Base-by-base conservation (phyloP, 2,888 invertebrate species). In the Silvanus unidentatus region DNA sequence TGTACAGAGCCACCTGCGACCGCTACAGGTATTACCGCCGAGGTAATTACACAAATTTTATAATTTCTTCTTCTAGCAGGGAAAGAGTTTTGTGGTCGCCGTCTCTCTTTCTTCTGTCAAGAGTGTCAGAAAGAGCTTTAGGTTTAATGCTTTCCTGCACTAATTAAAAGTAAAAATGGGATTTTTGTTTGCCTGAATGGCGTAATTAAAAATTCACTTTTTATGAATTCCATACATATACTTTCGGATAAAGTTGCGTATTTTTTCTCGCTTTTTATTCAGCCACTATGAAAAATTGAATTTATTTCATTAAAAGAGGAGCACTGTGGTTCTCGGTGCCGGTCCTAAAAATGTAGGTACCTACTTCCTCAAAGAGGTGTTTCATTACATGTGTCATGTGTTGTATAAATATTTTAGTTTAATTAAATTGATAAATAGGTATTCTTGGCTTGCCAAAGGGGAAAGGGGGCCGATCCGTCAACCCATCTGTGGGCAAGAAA, bases 81-180 rank as follows among this genome's bases (percentile, higher is more conserved):
- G 59, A 58, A 54, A 53, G 42, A 32, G 11, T 32, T 12, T 32
- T 12, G 32, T n/a, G 11, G 32, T n/a, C 54, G 49, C 52, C 50
- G 53, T 57, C 56, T 57, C n/a, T 12, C 32, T 12, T 12, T 12
- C n/a, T 12, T 12, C 32, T 12, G 15, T 37, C 37, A 13, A 8
- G 15, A 37, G 48, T 48, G 54, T 45, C 49, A 37, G 47, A 27
- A 32, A 39, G 44, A 39, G 44, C 50, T 50, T 22, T 41, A 50
- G 44, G 42, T 47, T 47, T 49, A 49, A 47, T 50, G 49, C 45
- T 34, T 44, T 44, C 43, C 47, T 48, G 50, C 58, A 56, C 63
- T 70, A 69, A 70, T 70, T 69, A 70, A 70, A 69, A 68, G 67
- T 67, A 69, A 68, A 69, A 70, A 69, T 69, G 69, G 66, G 65